Evolutionary conservation across 2,113 vertebrate genomes (phyloP).

Genomic region (Poeciliopsis turrubarensis): DNA sequence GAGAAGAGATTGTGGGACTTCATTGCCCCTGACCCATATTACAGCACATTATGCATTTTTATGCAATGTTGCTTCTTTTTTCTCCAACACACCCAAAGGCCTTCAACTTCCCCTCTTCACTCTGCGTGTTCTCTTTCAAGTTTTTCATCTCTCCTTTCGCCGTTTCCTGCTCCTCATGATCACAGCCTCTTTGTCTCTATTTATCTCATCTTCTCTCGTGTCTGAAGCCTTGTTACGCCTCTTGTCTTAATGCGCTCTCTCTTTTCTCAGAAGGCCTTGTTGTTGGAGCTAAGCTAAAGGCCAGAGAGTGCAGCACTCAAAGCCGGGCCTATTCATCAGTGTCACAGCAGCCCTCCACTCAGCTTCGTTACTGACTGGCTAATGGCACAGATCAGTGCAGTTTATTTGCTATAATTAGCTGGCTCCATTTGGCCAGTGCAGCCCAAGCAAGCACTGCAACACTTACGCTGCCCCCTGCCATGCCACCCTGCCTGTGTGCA

Average conservation of each 20-base stretch:
- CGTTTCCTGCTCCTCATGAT: conserved; percentile 14
- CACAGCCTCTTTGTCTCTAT: conserved; percentile 45
- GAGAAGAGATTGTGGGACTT: conserved; percentile 13
- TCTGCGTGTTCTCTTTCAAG: background rate
- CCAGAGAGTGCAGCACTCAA: conserved; percentile 48
- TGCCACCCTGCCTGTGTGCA: conserved; percentile 15
- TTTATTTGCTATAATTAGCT: conserved; percentile 78
- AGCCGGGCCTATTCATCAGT: conserved; percentile 68
- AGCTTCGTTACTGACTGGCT: conserved; percentile 70
- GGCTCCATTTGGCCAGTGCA: conserved; percentile 59
- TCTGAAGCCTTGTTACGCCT: conserved; percentile 50
- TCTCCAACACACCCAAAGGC: conserved; percentile 25
- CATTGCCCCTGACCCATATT: conserved; percentile 60
- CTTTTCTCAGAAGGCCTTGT: conserved; percentile 50
- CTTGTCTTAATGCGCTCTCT: conserved; percentile 49
- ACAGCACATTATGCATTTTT: conserved; percentile 56
- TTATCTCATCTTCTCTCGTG: conserved; percentile 49
- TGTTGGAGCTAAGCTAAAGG: conserved; percentile 56
- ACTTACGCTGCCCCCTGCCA: conserved; percentile 45
- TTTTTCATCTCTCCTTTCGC: conserved; percentile 7
- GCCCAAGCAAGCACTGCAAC: conserved; percentile 37
- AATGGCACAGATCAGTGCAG: conserved; percentile 76
- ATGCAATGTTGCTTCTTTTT: conserved; percentile 22
- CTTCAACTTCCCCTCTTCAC: conserved; percentile 8
- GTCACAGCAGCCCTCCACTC: conserved; percentile 66